These are phyloP conservation scores for Pyralis farinalis DNA, from an alignment of 2,888 invertebrate species.

Conservation along the genomic window DNA sequence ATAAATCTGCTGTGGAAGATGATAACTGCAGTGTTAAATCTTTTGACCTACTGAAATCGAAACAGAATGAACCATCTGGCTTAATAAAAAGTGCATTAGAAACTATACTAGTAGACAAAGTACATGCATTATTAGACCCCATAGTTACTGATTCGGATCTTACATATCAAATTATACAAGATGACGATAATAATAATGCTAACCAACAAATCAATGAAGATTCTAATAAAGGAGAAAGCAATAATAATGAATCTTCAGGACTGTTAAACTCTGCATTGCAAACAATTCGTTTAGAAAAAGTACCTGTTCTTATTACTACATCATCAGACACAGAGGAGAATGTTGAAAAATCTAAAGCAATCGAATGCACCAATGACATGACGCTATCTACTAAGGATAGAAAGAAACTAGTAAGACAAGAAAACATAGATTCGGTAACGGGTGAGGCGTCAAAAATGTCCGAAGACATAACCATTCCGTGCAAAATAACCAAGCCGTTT, in stretches of 20 bases:
- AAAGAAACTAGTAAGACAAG: constrained; percentile 54
- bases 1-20: background rate
- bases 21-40: no score
- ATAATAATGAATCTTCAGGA: constrained; percentile 7
- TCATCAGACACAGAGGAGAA: constrained; percentile 4
- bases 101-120: constrained; percentile 28
- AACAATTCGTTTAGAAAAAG: constrained; percentile 20
- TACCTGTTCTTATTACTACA: constrained; percentile 17
- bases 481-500: constrained; percentile 48
- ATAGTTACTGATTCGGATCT: constrained; percentile 18
- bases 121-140: constrained; percentile 21
- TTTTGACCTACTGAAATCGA: no score
- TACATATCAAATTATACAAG: background rate
- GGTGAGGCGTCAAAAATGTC: constrained; percentile 57
- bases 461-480: constrained; percentile 45
- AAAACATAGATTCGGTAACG: constrained; percentile 55
- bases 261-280: constrained; percentile 37
- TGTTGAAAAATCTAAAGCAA: constrained; percentile 3
- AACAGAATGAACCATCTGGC: constrained; percentile 18
- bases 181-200: background rate
- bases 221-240: no score
- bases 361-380: background rate
- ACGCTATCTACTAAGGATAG: constrained; percentile 21
- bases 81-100: constrained; percentile 42
- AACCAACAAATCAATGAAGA: background rate